These are phyloP conservation scores for Dasypogon diadema DNA, from an alignment of 2,888 invertebrate genomes.

Conservation along the genomic window DNA sequence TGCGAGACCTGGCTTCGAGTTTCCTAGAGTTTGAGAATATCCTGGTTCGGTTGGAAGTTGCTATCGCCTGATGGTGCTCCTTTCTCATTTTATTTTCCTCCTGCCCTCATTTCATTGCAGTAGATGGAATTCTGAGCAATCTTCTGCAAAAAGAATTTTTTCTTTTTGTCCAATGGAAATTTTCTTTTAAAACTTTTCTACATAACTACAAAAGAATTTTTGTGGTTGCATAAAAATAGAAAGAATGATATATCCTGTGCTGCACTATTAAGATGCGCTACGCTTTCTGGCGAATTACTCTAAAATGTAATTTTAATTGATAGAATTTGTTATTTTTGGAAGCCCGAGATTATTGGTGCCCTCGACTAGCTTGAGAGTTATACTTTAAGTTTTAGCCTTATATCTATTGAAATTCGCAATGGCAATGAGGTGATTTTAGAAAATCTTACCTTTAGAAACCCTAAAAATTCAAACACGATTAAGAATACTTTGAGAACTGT, in stretches of 20 bases:
- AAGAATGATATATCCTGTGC: conserved; percentile 34
- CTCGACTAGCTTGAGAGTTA: too few relatives aligned
- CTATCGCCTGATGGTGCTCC: background rate
- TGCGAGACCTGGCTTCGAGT: background rate
- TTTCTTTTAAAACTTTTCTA: conserved; percentile 42
- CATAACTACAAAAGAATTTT: conserved; percentile 37
- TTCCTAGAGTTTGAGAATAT: conserved; percentile 18
- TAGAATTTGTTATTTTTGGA: background rate
- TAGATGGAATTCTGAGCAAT: conserved; percentile 49
- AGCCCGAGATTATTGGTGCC: background rate
- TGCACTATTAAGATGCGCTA: conserved; percentile 34
- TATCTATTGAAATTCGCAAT: too few relatives aligned
- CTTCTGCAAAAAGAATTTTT: conserved; percentile 26
- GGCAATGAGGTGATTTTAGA: too few relatives aligned
- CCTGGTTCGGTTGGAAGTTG: conserved; percentile 27
- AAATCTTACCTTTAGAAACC: too few relatives aligned
- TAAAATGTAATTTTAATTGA: conserved; percentile 29
- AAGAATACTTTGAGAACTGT: too few relatives aligned
- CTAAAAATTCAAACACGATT: too few relatives aligned
- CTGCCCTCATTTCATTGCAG: conserved; percentile 41
- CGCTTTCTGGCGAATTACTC: background rate
- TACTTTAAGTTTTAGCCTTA: too few relatives aligned
- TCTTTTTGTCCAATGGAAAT: conserved; percentile 28
- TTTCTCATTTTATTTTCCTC: conserved; percentile 1
- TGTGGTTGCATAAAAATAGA: conserved; percentile 41